Evolutionary conservation across 2,888 invertebrate species (phyloP).

Genomic region (Drosophila atripex): DNA sequence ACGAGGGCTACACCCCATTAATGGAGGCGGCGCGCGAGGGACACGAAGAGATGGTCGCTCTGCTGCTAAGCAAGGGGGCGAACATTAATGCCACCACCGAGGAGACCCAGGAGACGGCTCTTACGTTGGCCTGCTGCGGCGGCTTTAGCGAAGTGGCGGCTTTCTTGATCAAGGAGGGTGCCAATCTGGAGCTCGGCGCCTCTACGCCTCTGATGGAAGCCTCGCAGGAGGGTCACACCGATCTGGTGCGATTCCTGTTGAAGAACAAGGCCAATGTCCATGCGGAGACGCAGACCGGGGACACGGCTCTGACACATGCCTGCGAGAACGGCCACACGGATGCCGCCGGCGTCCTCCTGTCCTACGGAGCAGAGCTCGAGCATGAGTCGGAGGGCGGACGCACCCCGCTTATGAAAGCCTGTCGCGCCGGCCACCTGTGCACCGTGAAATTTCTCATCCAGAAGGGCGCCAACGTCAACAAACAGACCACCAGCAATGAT

Average conservation of each 20-base stretch:
- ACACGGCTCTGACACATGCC: conserved; percentile 98
- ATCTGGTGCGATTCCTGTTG: conserved; percentile 93
- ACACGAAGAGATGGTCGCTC: conserved; percentile 98
- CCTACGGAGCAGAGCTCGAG: conserved; percentile 95
- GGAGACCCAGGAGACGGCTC: conserved; percentile 98
- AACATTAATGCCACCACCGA: conserved; percentile 99
- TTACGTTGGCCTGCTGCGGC: conserved; percentile 96
- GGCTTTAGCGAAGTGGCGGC: conserved; percentile 98
- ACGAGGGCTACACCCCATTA: conserved; percentile 99
- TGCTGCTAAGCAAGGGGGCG: conserved; percentile 96
- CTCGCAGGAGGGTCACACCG: conserved; percentile 98
- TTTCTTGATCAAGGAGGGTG: conserved; percentile 97
- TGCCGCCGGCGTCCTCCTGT: conserved; percentile 95
- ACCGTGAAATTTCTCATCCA: conserved; percentile 97
- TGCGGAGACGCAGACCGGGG: conserved; percentile 97
- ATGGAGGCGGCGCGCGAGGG: conserved; percentile 99
- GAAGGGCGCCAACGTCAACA: conserved; percentile 93
- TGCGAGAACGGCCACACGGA: conserved; percentile 99
- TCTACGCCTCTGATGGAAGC: conserved; percentile 99
- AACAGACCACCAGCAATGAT: conserved; percentile 96
- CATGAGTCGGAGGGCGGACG: conserved; percentile 98
- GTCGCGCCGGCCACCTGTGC: conserved; percentile 97
- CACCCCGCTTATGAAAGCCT: conserved; percentile 99
- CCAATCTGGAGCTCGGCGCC: conserved; percentile 96
- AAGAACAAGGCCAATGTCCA: conserved; percentile 95